Conservation (phyloP, 2,113 vertebrate species). For the Hydrolagus affinis region DNA sequence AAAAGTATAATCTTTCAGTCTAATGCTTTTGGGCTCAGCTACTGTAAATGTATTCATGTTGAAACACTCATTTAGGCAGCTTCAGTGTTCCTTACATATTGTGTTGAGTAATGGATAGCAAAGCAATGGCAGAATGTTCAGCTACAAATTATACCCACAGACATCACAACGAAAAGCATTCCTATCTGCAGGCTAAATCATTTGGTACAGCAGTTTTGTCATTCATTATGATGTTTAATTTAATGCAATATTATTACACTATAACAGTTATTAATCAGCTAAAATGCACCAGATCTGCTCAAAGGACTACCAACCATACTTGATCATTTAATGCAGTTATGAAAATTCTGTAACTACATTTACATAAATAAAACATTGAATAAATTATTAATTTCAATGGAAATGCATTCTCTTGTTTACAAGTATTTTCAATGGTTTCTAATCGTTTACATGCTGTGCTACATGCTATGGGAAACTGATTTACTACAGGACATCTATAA, state of each 20-base stretch:
- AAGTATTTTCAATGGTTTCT: neutral
- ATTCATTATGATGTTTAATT: neutral
- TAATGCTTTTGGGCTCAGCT: neutral
- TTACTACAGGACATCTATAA: neutral
- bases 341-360: neutral
- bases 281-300: neutral
- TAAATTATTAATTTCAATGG: constrained; percentile 9
- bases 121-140: too few species aligned
- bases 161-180: neutral
- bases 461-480: neutral
- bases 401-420: constrained; percentile 17
- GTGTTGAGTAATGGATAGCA: neutral
- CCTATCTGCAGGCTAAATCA: neutral
- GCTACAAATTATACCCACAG: neutral
- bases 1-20: neutral
- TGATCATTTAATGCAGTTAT: constrained; percentile 22
- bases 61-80: neutral
- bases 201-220: neutral
- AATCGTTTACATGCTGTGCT: neutral
- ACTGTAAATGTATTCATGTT: neutral
- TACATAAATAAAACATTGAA: constrained; percentile 24
- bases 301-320: neutral
- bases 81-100: neutral
- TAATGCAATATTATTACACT: neutral
- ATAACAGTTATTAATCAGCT: neutral